Conservation (phyloP, 2,797 vertebrate species). For the Clarias laeviceps region DNA sequence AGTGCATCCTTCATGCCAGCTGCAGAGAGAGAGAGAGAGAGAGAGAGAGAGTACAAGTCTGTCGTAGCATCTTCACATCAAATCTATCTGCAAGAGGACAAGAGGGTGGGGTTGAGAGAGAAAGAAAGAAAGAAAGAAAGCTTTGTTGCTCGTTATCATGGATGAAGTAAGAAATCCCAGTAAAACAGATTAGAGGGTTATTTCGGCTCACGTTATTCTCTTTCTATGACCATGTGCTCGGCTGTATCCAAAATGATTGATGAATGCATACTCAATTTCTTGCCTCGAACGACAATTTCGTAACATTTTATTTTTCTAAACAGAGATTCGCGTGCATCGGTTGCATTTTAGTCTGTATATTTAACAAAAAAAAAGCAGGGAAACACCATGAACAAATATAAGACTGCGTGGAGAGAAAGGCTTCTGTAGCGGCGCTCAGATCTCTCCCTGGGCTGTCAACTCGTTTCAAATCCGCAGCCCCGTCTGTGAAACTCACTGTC, state of each 20-base stretch:
- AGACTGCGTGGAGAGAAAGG: constrained; percentile 7
- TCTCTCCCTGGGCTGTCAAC: constrained; percentile 37
- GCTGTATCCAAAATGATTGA: background rate
- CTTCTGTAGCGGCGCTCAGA: constrained; percentile 8
- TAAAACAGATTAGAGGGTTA: constrained; percentile 77
- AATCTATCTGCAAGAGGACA: constrained; percentile 66
- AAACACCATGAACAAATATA: background rate
- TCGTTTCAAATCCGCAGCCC: constrained; percentile 30
- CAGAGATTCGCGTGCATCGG: background rate
- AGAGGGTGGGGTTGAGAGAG: constrained; percentile 48
- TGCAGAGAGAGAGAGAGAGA: constrained; percentile 56
- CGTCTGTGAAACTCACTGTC: constrained; percentile 41
- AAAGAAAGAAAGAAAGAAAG: constrained; percentile 66
- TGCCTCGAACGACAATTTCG: background rate
- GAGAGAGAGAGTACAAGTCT: constrained; percentile 58
- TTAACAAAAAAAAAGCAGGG: background rate
- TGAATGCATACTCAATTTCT: background rate
- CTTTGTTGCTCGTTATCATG: constrained; percentile 81
- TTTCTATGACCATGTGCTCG: background rate
- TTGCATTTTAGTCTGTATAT: background rate
- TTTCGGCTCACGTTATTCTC: constrained; percentile 58
- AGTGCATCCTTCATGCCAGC: constrained; percentile 76
- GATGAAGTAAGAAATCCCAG: constrained; percentile 79
- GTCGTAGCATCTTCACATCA: constrained; percentile 88
- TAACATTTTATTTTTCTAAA: background rate